phyloP scores from a whole-genome alignment of 2,113 vertebrate species.

The Gobius niger region DNA sequence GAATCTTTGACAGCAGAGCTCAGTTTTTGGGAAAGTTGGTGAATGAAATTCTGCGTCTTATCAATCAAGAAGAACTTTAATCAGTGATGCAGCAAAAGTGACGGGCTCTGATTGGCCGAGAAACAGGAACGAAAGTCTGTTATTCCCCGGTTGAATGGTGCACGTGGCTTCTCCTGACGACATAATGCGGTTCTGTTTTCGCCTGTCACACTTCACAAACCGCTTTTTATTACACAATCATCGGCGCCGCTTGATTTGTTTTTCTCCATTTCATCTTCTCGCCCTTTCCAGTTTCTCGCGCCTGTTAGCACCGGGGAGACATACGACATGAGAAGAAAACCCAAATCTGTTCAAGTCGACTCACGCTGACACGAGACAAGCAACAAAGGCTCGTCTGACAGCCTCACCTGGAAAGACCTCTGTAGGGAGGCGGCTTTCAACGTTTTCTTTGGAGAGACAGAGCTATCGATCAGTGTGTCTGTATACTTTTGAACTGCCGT shows the following conservation, averaged over 20 bases:
- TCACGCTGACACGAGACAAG: conserved; percentile 12
- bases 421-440: background rate
- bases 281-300: conserved; percentile 2
- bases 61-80: no score
- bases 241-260: background rate
- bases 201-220: background rate
- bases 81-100: no score
- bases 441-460: no score
- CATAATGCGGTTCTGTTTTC: background rate
- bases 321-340: conserved; percentile 28
- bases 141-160: no score
- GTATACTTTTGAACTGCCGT: no score
- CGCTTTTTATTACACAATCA: background rate
- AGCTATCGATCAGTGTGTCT: no score
- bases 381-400: conserved; percentile 34
- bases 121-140: no score
- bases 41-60: no score
- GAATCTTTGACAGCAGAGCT: no score
- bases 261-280: background rate
- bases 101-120: no score
- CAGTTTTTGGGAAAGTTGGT: no score
- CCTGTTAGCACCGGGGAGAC: conserved; percentile 24
- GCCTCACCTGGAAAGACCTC: conserved; percentile 22
- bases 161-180: no score
- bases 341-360: conserved; percentile 29